Conservation (phyloP, 2,888 invertebrate species). For the Nomada ferruginata region DNA sequence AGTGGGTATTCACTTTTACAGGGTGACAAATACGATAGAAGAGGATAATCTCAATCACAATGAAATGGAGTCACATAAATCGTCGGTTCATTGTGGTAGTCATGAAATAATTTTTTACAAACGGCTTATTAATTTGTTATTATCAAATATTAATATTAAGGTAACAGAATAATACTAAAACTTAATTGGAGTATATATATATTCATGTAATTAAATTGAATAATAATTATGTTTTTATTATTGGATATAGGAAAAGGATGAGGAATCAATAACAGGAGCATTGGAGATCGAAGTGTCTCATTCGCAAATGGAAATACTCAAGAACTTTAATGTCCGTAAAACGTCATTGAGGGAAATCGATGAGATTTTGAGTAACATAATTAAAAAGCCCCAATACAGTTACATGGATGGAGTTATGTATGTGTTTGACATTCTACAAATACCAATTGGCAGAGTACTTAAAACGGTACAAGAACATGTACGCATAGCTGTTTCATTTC, state of each 20-base stretch:
- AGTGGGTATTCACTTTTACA: background rate
- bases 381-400: conserved; percentile 57
- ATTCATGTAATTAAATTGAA: background rate
- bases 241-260: conserved; percentile 48
- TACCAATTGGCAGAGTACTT: background rate
- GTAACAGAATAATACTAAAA: conserved; percentile 53
- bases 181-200: background rate
- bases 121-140: conserved; percentile 73
- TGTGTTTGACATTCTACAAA: background rate
- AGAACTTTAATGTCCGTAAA: conserved; percentile 69
- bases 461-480: conserved; percentile 39
- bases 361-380: conserved; percentile 70
- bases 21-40: background rate
- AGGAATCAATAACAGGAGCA: conserved; percentile 61
- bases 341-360: conserved; percentile 74
- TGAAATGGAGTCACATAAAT: background rate
- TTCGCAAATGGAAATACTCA: conserved; percentile 71
- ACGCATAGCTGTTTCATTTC: conserved; percentile 23
- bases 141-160: conserved; percentile 69
- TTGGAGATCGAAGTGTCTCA: conserved; percentile 69
- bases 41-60: background rate
- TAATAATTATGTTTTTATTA: conserved; percentile 9
- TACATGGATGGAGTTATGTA: conserved; percentile 36
- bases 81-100: conserved; percentile 4
- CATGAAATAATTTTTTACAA: conserved; percentile 68